phyloP scores from a whole-genome alignment of 2,113 vertebrate genomes.

The Gymnarchus niloticus region DNA sequence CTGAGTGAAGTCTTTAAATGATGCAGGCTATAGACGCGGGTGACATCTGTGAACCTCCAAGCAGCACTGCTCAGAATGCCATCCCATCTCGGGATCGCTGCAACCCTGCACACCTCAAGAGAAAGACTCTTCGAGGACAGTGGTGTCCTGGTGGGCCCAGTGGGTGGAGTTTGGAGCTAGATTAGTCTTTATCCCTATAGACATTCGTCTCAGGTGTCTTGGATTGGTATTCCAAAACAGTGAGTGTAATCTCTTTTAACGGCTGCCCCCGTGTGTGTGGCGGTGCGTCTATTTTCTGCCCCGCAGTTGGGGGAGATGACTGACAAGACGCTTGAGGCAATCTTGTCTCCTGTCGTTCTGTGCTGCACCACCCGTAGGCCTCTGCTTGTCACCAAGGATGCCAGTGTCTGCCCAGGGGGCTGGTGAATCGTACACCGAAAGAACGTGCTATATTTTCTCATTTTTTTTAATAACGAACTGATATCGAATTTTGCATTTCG shows the following conservation, averaged over 20 bases:
- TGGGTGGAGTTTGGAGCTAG: not conserved
- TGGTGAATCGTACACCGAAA: constrained; percentile 44
- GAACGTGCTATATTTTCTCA: constrained; percentile 25
- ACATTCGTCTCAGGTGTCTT: not conserved
- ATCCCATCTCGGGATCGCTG: not conserved
- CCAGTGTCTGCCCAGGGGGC: constrained; percentile 13
- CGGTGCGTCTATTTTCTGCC: constrained; percentile 34
- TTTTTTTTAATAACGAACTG: not conserved
- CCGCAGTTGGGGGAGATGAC: constrained; percentile 28
- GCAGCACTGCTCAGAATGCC: not conserved
- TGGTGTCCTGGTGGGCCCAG: not conserved
- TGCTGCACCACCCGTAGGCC: not conserved
- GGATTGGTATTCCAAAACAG: not conserved
- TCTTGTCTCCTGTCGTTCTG: constrained; percentile 19
- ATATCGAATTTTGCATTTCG: not conserved
- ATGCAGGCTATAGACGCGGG: not conserved
- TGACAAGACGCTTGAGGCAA: constrained; percentile 32
- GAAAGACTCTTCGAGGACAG: not conserved
- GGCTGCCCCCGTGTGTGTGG: constrained; percentile 15
- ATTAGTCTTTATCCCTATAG: not conserved
- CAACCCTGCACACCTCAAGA: not conserved
- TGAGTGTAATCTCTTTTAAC: no score
- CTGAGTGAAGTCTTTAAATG: not conserved
- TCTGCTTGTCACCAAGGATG: not conserved
- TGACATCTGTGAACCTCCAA: not conserved